Conservation (phyloP, 2,113 vertebrate species). For the Nothocercus nigrocapillus region DNA sequence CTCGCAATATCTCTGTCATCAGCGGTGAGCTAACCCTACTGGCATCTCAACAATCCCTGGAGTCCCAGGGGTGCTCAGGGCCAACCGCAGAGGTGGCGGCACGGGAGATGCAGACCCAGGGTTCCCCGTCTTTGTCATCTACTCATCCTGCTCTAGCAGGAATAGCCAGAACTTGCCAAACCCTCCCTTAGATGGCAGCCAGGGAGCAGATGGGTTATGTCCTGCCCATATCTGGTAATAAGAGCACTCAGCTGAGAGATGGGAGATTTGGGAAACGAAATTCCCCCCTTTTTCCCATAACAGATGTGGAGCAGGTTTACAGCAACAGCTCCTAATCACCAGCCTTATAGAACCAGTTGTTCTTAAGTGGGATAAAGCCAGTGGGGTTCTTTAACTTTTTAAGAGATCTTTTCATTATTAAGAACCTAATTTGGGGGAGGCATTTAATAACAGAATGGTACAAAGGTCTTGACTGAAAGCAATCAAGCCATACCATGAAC, state of each 20-base stretch:
- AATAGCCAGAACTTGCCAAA: neutral
- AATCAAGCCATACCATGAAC: neutral
- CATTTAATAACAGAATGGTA: neutral
- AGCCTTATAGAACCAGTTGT: neutral
- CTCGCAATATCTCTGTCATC: neutral
- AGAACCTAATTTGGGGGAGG: neutral
- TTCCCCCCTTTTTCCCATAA: neutral
- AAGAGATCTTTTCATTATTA: neutral
- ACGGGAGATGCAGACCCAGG: neutral
- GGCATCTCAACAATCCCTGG: neutral
- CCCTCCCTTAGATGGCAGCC: neutral
- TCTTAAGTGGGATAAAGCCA: neutral
- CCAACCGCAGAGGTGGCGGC: neutral
- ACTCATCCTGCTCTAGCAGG: neutral
- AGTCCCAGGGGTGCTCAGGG: neutral
- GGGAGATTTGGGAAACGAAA: neutral
- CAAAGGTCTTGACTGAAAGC: neutral
- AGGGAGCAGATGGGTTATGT: neutral
- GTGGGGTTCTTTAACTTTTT: neutral
- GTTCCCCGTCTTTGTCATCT: neutral
- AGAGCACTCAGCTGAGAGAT: neutral
- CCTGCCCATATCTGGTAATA: rapidly evolving
- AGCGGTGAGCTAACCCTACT: neutral
- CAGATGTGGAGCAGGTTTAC: neutral
- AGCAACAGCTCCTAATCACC: neutral